Conservation (phyloP, 1,140 invertebrate genomes). For the Thalassaphorura encarpata region DNA sequence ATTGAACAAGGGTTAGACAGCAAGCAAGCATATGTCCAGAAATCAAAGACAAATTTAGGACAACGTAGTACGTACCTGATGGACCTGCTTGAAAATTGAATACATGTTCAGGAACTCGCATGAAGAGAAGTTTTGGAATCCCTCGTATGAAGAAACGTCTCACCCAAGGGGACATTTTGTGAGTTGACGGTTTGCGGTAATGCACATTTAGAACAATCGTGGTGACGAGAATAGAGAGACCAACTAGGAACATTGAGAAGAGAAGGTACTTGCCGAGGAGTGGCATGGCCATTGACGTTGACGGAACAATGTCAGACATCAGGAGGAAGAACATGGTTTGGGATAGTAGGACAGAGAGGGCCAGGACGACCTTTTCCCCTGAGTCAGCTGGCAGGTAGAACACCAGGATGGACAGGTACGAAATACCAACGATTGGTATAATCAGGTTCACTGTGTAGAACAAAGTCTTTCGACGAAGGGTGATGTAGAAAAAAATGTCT, state of each 20-base stretch:
- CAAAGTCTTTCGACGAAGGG: slow-evolving; percentile 81
- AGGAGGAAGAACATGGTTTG: slow-evolving; percentile 99
- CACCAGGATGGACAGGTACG: slow-evolving; percentile 79
- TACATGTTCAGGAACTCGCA: slow-evolving; percentile 49
- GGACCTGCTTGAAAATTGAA: slow-evolving; percentile 12
- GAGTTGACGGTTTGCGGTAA: slow-evolving; percentile 95
- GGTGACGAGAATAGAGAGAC: slow-evolving; percentile 90
- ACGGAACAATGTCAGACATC: slow-evolving; percentile 96
- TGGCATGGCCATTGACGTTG: slow-evolving; percentile 91
- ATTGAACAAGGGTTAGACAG: background rate
- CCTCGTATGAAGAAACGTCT: slow-evolving; percentile 74
- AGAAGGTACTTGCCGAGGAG: slow-evolving; percentile 95
- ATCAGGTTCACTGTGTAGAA: slow-evolving; percentile 96
- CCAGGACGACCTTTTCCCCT: slow-evolving; percentile 95
- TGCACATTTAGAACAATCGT: slow-evolving; percentile 98
- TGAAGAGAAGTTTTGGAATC: slow-evolving; percentile 69
- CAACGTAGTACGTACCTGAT: background rate
- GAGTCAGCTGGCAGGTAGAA: slow-evolving; percentile 98
- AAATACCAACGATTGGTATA: slow-evolving; percentile 86
- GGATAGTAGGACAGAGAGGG: slow-evolving; percentile 96
- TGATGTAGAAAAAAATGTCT: slow-evolving; percentile 98
- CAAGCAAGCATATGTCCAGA: background rate
- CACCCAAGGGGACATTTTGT: slow-evolving; percentile 90
- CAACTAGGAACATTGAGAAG: slow-evolving; percentile 97
- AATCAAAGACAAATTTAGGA: background rate